A percentile compares a stretch with the other conserved stretches of the same genome.
These are phyloP conservation scores for Meliscaeva auricollis DNA, from an alignment of 2,888 invertebrate species.

Conservation along the genomic window DNA sequence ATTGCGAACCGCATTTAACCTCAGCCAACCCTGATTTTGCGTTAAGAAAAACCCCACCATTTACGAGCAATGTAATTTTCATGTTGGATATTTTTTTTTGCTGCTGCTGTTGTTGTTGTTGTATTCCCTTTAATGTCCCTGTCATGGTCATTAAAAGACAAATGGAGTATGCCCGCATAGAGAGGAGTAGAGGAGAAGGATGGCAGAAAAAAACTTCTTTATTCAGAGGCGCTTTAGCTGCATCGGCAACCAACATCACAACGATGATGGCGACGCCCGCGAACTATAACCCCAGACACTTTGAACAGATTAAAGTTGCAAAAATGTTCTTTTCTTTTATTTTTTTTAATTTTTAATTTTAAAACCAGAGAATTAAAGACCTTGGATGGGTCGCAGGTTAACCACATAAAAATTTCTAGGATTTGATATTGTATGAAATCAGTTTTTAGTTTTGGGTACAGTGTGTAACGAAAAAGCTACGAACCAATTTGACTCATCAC, in stretches of 20 bases:
- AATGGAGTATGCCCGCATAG: slow-evolving; percentile 51
- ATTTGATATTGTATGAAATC: neutral
- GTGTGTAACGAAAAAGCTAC: too few relatives aligned
- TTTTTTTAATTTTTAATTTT: neutral
- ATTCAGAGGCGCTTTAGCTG: slow-evolving; percentile 20
- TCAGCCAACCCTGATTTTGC: slow-evolving; percentile 39
- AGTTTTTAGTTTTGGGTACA: too few relatives aligned
- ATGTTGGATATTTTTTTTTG: slow-evolving; percentile 24
- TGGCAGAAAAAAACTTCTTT: neutral
- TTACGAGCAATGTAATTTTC: slow-evolving; percentile 49
- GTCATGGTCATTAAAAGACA: slow-evolving; percentile 61
- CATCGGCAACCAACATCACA: slow-evolving; percentile 41
- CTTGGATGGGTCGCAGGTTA: neutral
- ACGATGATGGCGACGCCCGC: slow-evolving; percentile 29
- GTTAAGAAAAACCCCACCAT: slow-evolving; percentile 30
- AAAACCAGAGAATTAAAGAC: slow-evolving; percentile 7
- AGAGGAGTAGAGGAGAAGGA: neutral
- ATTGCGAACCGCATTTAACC: slow-evolving; percentile 54
- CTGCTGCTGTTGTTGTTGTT: neutral
- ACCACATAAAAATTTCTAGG: neutral
- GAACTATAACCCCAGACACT: slow-evolving; percentile 44
- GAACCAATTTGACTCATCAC: too few relatives aligned
- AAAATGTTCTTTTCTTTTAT: slow-evolving; percentile 18
- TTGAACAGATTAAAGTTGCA: slow-evolving; percentile 61
- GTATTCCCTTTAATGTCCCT: slow-evolving; percentile 21